These are phyloP conservation scores for Paratilapia polleni DNA, from an alignment of 2,113 vertebrate species.

Conservation along the genomic window DNA sequence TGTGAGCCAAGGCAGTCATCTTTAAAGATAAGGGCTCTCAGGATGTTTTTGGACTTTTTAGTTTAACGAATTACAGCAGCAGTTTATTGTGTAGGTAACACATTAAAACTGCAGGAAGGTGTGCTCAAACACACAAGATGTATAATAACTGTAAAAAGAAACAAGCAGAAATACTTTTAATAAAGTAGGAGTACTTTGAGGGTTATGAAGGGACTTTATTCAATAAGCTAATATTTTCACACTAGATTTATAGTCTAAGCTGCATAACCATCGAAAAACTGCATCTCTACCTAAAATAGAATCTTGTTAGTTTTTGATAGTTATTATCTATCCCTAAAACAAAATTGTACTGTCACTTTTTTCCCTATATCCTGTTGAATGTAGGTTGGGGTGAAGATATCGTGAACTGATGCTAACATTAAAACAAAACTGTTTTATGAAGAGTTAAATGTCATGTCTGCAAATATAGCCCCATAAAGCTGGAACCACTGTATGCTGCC, in stretches of 20 bases:
- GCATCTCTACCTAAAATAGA: too few species aligned
- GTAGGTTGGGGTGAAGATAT: background rate
- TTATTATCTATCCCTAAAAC: background rate
- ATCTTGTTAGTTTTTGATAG: background rate
- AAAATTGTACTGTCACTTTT: background rate
- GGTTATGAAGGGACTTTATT: background rate
- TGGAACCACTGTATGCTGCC: background rate
- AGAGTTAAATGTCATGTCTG: background rate
- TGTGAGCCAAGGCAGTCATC: background rate
- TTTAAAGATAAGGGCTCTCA: background rate
- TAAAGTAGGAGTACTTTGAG: background rate
- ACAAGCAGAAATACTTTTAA: background rate
- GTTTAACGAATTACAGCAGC: background rate
- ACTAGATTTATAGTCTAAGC: background rate
- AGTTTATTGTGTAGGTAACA: background rate
- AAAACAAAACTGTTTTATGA: background rate
- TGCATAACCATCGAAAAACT: background rate
- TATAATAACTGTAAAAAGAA: background rate
- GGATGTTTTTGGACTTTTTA: background rate
- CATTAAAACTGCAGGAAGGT: background rate
- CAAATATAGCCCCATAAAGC: background rate
- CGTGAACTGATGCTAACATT: background rate
- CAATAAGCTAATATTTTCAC: background rate
- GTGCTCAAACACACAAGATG: background rate
- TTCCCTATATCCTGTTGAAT: background rate